A percentile compares a stretch with the other conserved stretches of the same genome.
phyloP scores from a whole-genome alignment of 2,888 invertebrate species.

The Mythimna impura region DNA sequence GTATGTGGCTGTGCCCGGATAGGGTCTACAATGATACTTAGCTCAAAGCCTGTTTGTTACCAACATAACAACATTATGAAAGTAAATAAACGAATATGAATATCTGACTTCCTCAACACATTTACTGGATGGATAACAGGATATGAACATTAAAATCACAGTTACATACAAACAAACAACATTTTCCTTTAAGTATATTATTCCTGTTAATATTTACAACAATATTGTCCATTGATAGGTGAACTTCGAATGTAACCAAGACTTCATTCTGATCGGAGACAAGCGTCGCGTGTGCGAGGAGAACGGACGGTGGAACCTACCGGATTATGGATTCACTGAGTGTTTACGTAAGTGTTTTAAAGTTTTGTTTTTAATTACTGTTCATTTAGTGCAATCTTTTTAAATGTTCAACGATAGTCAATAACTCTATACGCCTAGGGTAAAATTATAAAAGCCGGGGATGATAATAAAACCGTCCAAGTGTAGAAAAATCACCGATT shows the following conservation, averaged over 20 bases:
- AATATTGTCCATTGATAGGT: conserved; percentile 87
- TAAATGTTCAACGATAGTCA: no score
- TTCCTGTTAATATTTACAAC: conserved; percentile 13
- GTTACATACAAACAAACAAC: conserved; percentile 5
- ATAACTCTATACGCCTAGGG: no score
- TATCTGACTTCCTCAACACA: no score
- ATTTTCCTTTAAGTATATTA: conserved; percentile 25
- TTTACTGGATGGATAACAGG: no score
- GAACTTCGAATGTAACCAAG: conserved; percentile 97
- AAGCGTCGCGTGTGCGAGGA: conserved; percentile 94
- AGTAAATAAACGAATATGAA: no score
- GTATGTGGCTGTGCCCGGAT: no score
- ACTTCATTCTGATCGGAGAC: conserved; percentile 96
- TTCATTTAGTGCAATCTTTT: background rate
- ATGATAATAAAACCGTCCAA: no score
- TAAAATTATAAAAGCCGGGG: no score
- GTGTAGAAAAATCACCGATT: background rate
- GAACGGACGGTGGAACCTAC: conserved; percentile 95
- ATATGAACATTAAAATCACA: no score
- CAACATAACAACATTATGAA: no score
- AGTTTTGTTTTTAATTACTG: background rate
- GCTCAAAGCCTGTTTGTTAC: no score
- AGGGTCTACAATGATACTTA: no score
- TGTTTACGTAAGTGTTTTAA: conserved; percentile 95
- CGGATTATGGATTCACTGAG: conserved; percentile 96